Conservation (phyloP, 2,113 vertebrate species). For the Centropus unirufus region DNA sequence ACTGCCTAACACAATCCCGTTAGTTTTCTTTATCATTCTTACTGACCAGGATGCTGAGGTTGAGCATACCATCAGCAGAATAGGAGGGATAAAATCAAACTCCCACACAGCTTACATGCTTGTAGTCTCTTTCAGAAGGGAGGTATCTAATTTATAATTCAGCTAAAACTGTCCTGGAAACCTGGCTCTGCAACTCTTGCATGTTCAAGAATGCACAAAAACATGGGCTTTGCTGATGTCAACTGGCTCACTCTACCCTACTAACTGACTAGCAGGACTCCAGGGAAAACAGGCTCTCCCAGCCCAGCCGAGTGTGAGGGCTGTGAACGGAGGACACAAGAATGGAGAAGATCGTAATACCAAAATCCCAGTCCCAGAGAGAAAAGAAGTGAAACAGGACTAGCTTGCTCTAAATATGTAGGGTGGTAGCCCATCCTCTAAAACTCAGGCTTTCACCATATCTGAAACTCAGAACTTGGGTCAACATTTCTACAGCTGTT, state of each 20-base stretch:
- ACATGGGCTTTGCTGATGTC: fast-evolving
- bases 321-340: not conserved
- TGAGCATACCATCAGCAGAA: not conserved
- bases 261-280: not conserved
- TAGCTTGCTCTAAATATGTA: not conserved
- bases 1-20: not conserved
- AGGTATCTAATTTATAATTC: not conserved
- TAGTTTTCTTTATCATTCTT: not conserved
- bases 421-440: not conserved
- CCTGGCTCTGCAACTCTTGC: not conserved
- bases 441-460: not conserved
- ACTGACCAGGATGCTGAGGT: not conserved
- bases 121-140: not conserved
- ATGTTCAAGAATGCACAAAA: not conserved
- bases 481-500: no score
- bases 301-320: not conserved
- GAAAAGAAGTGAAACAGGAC: not conserved
- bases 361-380: not conserved
- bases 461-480: not conserved
- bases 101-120: not conserved
- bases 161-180: not conserved
- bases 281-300: not conserved
- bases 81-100: not conserved
- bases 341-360: not conserved
- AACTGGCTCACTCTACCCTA: not conserved